Conservation (phyloP, 2,888 invertebrate species). For the Zaprionus obscuricornis region DNA sequence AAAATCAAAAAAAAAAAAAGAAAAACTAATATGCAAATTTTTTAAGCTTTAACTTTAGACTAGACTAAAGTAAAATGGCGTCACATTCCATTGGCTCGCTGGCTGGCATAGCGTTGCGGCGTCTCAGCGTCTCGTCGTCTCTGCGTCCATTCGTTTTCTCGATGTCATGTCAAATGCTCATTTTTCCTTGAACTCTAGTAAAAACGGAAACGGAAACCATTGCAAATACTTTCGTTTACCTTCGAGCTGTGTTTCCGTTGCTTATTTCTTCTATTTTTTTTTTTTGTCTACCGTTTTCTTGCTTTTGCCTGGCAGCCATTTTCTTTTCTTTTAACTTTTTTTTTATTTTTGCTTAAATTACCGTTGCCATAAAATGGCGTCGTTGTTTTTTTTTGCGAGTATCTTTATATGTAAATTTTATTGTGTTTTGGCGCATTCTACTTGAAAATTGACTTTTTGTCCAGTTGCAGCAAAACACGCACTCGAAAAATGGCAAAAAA, state of each 20-base stretch:
- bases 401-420: constrained; percentile 45
- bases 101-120: neutral
- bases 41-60: neutral
- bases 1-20: constrained; percentile 19
- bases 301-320: constrained; percentile 38
- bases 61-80: constrained; percentile 14
- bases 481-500: constrained; percentile 2
- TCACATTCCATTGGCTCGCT: neutral
- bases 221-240: constrained; percentile 59
- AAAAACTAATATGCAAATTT: neutral
- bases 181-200: constrained; percentile 61
- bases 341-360: too few species aligned
- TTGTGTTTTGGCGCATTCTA: constrained; percentile 42
- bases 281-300: neutral
- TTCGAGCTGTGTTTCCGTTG: constrained; percentile 17
- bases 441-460: constrained; percentile 18
- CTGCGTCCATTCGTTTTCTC: neutral
- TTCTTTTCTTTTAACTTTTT: too few species aligned
- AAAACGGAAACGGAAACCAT: constrained; percentile 64
- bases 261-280: neutral
- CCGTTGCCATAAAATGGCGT: constrained; percentile 45
- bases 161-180: constrained; percentile 51
- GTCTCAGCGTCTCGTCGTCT: neutral
- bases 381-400: constrained; percentile 9
- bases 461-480: constrained; percentile 21